Conservation (phyloP, 2,888 invertebrate genomes). For the Apodemia hepburni region DNA sequence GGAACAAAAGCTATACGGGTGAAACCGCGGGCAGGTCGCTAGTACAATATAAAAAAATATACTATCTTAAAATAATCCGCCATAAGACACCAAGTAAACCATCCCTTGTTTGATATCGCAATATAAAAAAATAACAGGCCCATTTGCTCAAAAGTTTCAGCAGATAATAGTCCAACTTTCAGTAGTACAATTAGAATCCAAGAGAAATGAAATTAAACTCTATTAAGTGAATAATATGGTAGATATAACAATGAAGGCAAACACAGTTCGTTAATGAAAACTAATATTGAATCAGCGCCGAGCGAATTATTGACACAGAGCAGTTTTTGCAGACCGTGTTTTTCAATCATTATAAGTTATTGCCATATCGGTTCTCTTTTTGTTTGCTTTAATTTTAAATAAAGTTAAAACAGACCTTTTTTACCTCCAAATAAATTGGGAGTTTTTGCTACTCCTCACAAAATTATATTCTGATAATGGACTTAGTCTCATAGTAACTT, state of each 20-base stretch:
- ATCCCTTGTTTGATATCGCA: not conserved
- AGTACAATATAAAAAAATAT: too few relatives aligned
- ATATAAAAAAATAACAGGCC: not conserved
- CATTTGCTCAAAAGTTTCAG: conserved; percentile 12
- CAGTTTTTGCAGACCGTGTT: not conserved
- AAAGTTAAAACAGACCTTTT: too few relatives aligned
- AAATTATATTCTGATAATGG: too few relatives aligned
- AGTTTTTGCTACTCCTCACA: too few relatives aligned
- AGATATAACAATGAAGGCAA: conserved; percentile 27
- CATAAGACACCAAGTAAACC: not conserved
- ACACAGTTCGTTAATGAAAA: conserved; percentile 57
- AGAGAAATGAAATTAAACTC: conserved; percentile 30
- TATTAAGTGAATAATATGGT: conserved; percentile 27
- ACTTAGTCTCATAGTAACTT: too few relatives aligned
- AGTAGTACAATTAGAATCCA: conserved; percentile 52
- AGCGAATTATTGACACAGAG: conserved; percentile 53
- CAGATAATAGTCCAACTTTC: conserved; percentile 61
- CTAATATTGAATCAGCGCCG: conserved; percentile 58
- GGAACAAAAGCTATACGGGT: too few relatives aligned
- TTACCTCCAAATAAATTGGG: too few relatives aligned
- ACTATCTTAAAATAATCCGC: too few relatives aligned
- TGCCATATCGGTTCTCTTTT: not conserved
- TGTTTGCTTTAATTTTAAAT: too few relatives aligned
- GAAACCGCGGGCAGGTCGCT: too few relatives aligned
- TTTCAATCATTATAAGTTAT: conserved; percentile 15